Conservation (phyloP, 1,140 invertebrate genomes). For the Halesus radiatus region DNA sequence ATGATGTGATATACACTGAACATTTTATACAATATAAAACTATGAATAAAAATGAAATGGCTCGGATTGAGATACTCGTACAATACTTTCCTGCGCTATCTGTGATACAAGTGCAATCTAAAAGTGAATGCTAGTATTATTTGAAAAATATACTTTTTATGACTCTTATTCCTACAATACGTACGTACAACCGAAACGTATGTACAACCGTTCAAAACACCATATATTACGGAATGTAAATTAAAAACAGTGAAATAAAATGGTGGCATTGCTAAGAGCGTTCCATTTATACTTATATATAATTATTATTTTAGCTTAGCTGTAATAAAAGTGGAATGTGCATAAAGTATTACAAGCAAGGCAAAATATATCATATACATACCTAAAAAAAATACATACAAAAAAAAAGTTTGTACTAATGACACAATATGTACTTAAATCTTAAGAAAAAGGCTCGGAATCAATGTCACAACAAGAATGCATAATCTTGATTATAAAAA, state of each 20-base stretch:
- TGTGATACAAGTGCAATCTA: too few species aligned
- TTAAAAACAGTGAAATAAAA: too few species aligned
- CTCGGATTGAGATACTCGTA: constrained; percentile 52
- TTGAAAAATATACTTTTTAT: constrained; percentile 3
- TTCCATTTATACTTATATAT: too few species aligned
- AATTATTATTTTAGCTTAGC: not conserved
- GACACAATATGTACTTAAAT: not conserved
- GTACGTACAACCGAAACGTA: too few species aligned
- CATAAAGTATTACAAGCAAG: not conserved
- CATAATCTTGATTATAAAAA: not conserved
- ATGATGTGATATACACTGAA: constrained; percentile 8
- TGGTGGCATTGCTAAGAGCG: too few species aligned
- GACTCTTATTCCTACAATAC: not conserved
- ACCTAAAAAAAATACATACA: too few species aligned
- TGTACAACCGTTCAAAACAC: too few species aligned
- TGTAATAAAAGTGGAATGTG: constrained; percentile 3
- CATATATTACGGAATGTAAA: too few species aligned
- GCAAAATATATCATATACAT: not conserved
- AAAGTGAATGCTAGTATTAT: too few species aligned
- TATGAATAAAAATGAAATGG: constrained; percentile 51
- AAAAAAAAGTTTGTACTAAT: too few species aligned
- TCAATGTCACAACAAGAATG: not conserved
- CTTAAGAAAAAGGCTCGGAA: not conserved
- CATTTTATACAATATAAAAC: constrained; percentile 21
- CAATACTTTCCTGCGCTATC: too few species aligned